Percentiles rank a stretch among this genome's conserved stretches.
Conservation (phyloP, 2,888 invertebrate genomes). For the Scelioninae gen. 1 region DNA sequence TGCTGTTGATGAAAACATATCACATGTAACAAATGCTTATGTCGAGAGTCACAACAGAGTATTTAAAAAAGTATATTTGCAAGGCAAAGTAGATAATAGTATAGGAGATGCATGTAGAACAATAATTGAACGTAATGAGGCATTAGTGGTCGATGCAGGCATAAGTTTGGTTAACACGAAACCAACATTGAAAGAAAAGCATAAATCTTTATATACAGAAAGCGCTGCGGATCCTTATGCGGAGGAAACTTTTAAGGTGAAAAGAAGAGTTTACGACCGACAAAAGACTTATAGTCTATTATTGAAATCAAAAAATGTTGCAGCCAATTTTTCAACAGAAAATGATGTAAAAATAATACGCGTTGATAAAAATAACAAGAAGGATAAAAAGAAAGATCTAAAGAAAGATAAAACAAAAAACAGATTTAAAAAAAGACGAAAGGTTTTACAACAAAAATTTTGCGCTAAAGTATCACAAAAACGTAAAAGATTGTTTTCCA, state of each 20-base stretch:
- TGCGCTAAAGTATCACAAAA: too few species aligned
- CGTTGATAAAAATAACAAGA: background rate
- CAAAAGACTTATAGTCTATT: slow-evolving; percentile 13
- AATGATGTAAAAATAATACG: background rate
- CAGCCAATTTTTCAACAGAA: background rate
- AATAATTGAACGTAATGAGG: slow-evolving; percentile 11
- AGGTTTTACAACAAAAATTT: too few species aligned
- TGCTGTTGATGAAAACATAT: slow-evolving; percentile 50
- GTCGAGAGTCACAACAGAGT: slow-evolving; percentile 54
- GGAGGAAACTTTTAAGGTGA: slow-evolving; percentile 28
- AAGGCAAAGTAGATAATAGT: slow-evolving; percentile 12
- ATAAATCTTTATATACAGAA: slow-evolving; percentile 17
- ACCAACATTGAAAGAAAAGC: background rate
- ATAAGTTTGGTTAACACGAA: background rate
- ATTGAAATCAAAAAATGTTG: background rate
- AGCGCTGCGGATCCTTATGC: slow-evolving; percentile 37
- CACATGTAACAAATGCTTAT: slow-evolving; percentile 67
- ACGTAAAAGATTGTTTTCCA: too few species aligned
- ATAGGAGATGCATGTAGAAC: slow-evolving; percentile 24
- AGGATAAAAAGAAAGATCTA: background rate
- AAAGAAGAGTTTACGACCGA: slow-evolving; percentile 18
- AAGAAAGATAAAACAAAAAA: too few species aligned
- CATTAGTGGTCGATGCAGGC: slow-evolving; percentile 4
- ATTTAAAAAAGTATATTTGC: slow-evolving; percentile 17
- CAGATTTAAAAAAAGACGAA: too few species aligned